Evolutionary conservation across 2,888 invertebrate species (phyloP), one percentile per base, ranked within the genome.

Genomic region (Pterostichus niger): DNA sequence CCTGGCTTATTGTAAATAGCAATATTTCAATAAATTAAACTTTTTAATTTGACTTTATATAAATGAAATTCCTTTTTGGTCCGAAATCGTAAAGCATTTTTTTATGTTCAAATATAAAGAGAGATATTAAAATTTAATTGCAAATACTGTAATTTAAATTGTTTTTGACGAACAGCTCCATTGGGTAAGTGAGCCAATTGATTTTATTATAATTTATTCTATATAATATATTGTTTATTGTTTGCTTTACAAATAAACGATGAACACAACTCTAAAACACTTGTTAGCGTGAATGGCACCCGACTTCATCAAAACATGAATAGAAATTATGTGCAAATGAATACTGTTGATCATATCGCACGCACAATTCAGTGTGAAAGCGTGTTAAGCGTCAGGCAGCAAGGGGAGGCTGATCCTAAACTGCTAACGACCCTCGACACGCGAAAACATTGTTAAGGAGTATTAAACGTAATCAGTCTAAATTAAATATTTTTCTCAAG

Each of bases 261-360:
- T 49, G 13, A 49, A 10, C 10, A n/a, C 49, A 49, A 11, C 13
- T 49, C 11, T 40, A 49, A 49, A 49, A 49, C 64, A 64, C 64
- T 64, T 64, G 64, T 64, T 64, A 64, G 13, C 40, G 33, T 64
- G 64, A 64, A 64, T 64, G 13, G 64, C n/a, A 0, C 31, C 33
- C 33, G 0, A n/a, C 64, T 11, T 31, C 33, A 44, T 46, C 44
- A 15, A 71, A 71, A 71, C 40, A 40, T 71, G 68, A 71, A 46
- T 71, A 17, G 46, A 71, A 64, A 71, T 44, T 15, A 71, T 17
- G 68, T 71, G 68, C 68, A 44, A 71, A 71, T 71, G 68, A 71
- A 71, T 71, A 33, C 44, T n/a, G 64, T 64, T 71, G 68, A 71
- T 71, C 68, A 71, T 71, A 71, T 71, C 68, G 31, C 68, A n/a